Base-by-base conservation (phyloP, 2,888 invertebrate genomes). In the Neocrepidodera transversa region DNA sequence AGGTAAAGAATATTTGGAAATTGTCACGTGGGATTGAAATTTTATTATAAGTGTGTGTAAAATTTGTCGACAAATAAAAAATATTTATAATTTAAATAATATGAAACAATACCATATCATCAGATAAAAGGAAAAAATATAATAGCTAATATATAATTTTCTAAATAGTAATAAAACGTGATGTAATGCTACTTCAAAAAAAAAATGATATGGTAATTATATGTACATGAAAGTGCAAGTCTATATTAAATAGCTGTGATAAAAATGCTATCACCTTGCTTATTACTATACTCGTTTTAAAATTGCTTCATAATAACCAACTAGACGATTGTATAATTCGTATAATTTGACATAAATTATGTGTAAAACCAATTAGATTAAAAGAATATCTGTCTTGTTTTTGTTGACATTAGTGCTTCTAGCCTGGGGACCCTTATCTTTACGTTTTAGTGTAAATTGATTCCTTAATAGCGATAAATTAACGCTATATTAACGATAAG, bases 401-500 rank as follows among this genome's bases (percentile, higher is more conserved):
- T 40, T 7, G 17, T 40, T 40, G 11, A 38, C 2, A 18, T 40
- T n/a, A 18, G 18, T 10, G 18, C 11, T 28, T 16, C 17, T 48
- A 16, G 47, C 11, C 17, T 17, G 2, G 2, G 13, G 36, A 13
- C 18, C 20, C 18, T 32, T 32, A 49, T 49, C 20, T 49, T 3
- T 11, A 49, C 18, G 5, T 32, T 13, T 49, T 36, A 49, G 7
- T 13, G 17, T 49, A 49, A 49, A 49, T 35, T 35, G 49, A 49
- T 35, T 32, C 45, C 16, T 6, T 4, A 28, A 26, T 14, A 10
- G 18, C 20, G 32, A 48, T 48, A 35, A 48, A 48, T 48, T n/a
- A n/a, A 30, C 18, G 48, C 14, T 49, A 20, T 20, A 13, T 35
- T 49, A 35, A 35, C 13, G 49, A 49, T 49, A 49, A 49, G 49